Evolutionary conservation across 2,888 invertebrate genomes (phyloP).

Genomic region (Abrostola triplasia): DNA sequence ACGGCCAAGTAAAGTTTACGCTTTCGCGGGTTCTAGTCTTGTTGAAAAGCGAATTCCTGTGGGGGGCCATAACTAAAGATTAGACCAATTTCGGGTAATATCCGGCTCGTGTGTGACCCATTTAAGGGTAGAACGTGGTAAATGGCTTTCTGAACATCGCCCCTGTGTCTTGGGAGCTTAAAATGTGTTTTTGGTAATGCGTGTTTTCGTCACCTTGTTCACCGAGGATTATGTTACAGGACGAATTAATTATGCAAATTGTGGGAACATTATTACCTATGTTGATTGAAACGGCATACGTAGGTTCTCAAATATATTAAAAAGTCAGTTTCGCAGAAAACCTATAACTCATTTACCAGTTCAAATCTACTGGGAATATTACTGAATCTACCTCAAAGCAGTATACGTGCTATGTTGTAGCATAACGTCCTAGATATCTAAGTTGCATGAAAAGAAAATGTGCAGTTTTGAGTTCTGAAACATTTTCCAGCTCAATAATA

Average conservation of each 20-base stretch:
- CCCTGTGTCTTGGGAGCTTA: conserved; percentile 62
- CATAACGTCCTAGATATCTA: conserved; percentile 47
- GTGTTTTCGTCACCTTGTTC: conserved; percentile 25
- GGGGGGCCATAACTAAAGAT: conserved; percentile 76
- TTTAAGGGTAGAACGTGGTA: conserved; percentile 70
- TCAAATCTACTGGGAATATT: conserved; percentile 37
- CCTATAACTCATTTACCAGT: conserved; percentile 46
- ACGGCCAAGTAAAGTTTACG: conserved; percentile 49
- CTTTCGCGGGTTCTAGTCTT: conserved; percentile 40
- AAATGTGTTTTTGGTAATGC: conserved; percentile 46
- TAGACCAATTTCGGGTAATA: conserved; percentile 76
- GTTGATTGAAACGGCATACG: too few relatives aligned
- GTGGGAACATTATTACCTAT: background rate
- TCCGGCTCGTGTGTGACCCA: conserved; percentile 70
- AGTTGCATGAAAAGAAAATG: conserved; percentile 62
- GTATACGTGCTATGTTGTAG: conserved; percentile 24
- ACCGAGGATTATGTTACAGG: conserved; percentile 7
- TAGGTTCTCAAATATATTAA: conserved; percentile 1
- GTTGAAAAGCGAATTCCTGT: conserved; percentile 68
- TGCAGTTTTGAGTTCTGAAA: conserved; percentile 77
- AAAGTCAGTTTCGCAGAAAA: conserved; percentile 33
- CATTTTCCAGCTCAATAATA: conserved; percentile 79
- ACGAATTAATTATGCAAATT: conserved; percentile 1
- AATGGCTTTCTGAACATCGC: conserved; percentile 75
- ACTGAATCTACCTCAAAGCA: conserved; percentile 38